phyloP scores from a whole-genome alignment of 2,797 vertebrate species.

The Eulemur albifrons region DNA sequence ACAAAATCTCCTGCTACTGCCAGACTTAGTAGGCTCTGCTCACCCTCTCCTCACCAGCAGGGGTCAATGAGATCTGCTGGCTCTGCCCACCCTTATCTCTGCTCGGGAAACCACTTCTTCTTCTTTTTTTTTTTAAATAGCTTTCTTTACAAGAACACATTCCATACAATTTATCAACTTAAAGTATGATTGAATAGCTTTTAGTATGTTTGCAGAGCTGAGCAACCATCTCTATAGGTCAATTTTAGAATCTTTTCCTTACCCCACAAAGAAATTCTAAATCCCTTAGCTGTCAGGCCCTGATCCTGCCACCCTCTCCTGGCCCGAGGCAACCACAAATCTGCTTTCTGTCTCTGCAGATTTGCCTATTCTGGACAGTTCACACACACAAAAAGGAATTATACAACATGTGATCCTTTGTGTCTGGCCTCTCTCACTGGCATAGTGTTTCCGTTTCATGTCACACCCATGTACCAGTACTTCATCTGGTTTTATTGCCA shows the following conservation, averaged over 20 bases:
- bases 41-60: background rate
- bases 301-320: background rate
- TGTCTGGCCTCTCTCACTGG: background rate
- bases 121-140: background rate
- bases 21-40: background rate
- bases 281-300: background rate
- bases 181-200: background rate
- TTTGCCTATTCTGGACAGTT: background rate
- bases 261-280: background rate
- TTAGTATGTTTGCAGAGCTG: background rate
- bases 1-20: background rate
- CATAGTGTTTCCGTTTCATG: background rate
- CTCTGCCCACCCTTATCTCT: background rate
- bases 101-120: background rate
- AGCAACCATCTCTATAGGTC: background rate
- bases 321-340: background rate
- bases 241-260: constrained; percentile 16
- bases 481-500: background rate
- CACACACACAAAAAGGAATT: background rate
- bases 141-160: background rate
- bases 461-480: background rate
- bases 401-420: background rate
- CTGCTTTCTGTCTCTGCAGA: background rate
- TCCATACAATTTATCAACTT: background rate
- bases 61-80: background rate